Evolutionary conservation across 2,797 vertebrate species (phyloP).

Genomic region (Anguilla anguilla): DNA sequence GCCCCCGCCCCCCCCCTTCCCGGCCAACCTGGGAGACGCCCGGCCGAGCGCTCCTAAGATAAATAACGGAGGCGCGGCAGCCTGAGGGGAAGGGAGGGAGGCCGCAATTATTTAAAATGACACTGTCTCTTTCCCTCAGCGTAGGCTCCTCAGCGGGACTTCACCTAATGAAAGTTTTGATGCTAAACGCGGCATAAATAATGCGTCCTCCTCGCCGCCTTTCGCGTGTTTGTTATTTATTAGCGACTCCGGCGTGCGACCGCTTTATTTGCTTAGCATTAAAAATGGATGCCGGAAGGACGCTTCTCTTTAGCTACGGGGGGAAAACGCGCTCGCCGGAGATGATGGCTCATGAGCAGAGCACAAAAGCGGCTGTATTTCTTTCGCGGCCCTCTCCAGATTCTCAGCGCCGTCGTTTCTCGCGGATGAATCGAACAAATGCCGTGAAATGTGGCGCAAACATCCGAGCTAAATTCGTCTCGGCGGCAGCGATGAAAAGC

Average conservation of each 20-base stretch:
- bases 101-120: slow-evolving; percentile 32
- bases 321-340: background rate
- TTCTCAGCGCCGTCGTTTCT: background rate
- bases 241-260: background rate
- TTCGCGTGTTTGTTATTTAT: slow-evolving; percentile 12
- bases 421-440: background rate
- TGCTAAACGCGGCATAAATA: slow-evolving; percentile 26
- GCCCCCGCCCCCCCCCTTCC: too few species aligned
- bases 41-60: slow-evolving; percentile 7
- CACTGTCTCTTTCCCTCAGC: slow-evolving; percentile 31
- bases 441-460: background rate
- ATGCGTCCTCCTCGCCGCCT: background rate
- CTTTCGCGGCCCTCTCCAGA: background rate
- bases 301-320: background rate
- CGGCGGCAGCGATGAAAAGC: background rate
- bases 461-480: background rate
- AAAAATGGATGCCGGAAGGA: background rate
- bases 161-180: slow-evolving; percentile 29
- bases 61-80: slow-evolving; percentile 2
- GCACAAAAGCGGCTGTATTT: background rate
- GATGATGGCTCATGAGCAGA: background rate
- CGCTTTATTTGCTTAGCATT: slow-evolving; percentile 22
- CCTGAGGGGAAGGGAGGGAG: slow-evolving; percentile 3
- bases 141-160: slow-evolving; percentile 12
- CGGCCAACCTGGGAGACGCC: slow-evolving; percentile 10